phyloP scores from a whole-genome alignment of 1,140 invertebrate species.

The Euura lappo region DNA sequence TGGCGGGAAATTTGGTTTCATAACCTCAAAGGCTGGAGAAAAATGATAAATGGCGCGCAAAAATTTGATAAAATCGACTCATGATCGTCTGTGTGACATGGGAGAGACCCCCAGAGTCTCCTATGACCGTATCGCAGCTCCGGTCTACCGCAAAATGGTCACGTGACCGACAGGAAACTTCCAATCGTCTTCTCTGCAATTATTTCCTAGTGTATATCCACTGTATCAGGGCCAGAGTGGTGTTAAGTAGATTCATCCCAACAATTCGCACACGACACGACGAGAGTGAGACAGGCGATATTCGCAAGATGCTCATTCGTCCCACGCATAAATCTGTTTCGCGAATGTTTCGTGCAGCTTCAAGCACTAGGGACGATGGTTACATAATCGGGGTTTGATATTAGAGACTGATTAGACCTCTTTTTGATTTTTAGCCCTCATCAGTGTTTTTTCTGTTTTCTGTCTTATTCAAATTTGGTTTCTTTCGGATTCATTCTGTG shows the following conservation, averaged over 20 bases:
- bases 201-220: slow-evolving; percentile 46
- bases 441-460: too few relatives aligned
- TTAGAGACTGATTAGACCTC: background rate
- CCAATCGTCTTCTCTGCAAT: slow-evolving; percentile 59
- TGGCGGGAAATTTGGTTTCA: too few relatives aligned
- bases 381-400: background rate
- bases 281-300: slow-evolving; percentile 38
- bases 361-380: background rate
- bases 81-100: too few relatives aligned
- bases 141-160: slow-evolving; percentile 27
- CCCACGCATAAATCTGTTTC: slow-evolving; percentile 61
- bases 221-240: slow-evolving; percentile 48
- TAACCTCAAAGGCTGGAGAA: too few relatives aligned
- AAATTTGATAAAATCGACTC: too few relatives aligned
- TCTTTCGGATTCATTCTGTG: too few relatives aligned
- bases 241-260: slow-evolving; percentile 53
- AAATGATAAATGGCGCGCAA: too few relatives aligned
- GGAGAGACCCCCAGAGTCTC: too few relatives aligned
- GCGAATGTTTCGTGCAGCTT: slow-evolving; percentile 40
- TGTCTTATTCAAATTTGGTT: too few relatives aligned
- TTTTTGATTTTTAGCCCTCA: too few relatives aligned
- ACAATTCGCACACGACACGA: slow-evolving; percentile 12
- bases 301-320: slow-evolving; percentile 42
- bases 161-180: slow-evolving; percentile 60
- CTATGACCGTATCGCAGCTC: too few relatives aligned